Evolutionary conservation across 2,888 invertebrate genomes (phyloP).

Genomic region (Drosophila suboccidentalis): DNA sequence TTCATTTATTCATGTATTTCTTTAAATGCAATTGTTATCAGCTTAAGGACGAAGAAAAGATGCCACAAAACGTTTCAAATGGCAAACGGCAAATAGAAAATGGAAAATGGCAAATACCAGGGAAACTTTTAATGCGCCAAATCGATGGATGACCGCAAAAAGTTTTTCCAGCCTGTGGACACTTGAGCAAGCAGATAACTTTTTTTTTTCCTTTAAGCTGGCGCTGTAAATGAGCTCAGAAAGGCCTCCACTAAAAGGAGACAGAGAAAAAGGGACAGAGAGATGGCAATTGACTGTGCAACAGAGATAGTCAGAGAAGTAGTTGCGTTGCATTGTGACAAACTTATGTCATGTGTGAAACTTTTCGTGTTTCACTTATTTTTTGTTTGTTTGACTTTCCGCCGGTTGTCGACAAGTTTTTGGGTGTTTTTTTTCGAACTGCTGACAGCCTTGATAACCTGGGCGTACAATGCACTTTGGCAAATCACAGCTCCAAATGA

Average conservation of each 20-base stretch:
- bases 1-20: slow-evolving; percentile 1
- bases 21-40: slow-evolving; percentile 43
- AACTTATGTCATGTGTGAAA: slow-evolving; percentile 48
- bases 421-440: not conserved
- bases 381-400: slow-evolving; percentile 20
- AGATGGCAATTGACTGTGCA: too few species aligned
- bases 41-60: slow-evolving; percentile 26
- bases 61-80: slow-evolving; percentile 26
- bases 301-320: not conserved
- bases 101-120: slow-evolving; percentile 63
- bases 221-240: slow-evolving; percentile 68
- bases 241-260: slow-evolving; percentile 9
- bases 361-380: slow-evolving; percentile 49
- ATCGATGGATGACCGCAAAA: slow-evolving; percentile 79
- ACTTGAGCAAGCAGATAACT: slow-evolving; percentile 68
- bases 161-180: slow-evolving; percentile 62
- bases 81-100: slow-evolving; percentile 26
- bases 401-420: slow-evolving; percentile 21
- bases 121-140: slow-evolving; percentile 76
- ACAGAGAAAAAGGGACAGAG: not conserved
- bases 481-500: slow-evolving; percentile 36
- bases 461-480: slow-evolving; percentile 41
- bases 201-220: slow-evolving; percentile 56
- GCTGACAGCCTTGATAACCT: slow-evolving; percentile 52
- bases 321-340: slow-evolving; percentile 57